Conservation (phyloP, 2,113 vertebrate genomes). For the Halichoeres trimaculatus region DNA sequence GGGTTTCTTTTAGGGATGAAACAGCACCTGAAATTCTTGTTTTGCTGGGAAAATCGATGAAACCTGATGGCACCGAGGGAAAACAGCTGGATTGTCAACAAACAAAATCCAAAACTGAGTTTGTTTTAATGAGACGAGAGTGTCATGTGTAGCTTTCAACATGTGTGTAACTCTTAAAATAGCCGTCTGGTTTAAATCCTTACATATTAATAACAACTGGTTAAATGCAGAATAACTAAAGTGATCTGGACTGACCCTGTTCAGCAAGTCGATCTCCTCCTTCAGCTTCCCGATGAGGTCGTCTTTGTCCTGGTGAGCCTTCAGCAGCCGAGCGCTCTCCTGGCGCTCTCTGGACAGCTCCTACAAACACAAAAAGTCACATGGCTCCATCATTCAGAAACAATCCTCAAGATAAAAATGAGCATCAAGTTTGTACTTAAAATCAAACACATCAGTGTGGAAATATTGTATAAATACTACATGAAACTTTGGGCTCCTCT, state of each 20-base stretch:
- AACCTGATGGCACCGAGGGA: conserved; percentile 14
- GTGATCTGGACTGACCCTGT: conserved; percentile 87
- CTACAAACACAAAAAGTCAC: conserved; percentile 73
- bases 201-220: too few species aligned
- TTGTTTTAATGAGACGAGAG: not conserved
- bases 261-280: conserved; percentile 97
- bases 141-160: too few species aligned
- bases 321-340: conserved; percentile 88
- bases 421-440: too few species aligned
- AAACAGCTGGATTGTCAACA: conserved; percentile 20
- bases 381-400: too few species aligned
- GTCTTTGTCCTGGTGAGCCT: conserved; percentile 92
- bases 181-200: too few species aligned
- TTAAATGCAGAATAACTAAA: too few species aligned
- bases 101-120: not conserved
- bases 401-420: too few species aligned
- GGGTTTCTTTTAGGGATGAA: not conserved
- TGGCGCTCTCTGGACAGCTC: conserved; percentile 91
- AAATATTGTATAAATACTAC: too few species aligned
- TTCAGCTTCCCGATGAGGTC: conserved; percentile 93
- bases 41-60: conserved; percentile 11
- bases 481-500: too few species aligned
- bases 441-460: too few species aligned
- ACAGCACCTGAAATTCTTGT: not conserved
- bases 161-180: too few species aligned